A percentile compares a stretch with the other conserved stretches of the same genome.
phyloP scores from a whole-genome alignment of 2,888 invertebrate species.

The Drosophila niveifrons region DNA sequence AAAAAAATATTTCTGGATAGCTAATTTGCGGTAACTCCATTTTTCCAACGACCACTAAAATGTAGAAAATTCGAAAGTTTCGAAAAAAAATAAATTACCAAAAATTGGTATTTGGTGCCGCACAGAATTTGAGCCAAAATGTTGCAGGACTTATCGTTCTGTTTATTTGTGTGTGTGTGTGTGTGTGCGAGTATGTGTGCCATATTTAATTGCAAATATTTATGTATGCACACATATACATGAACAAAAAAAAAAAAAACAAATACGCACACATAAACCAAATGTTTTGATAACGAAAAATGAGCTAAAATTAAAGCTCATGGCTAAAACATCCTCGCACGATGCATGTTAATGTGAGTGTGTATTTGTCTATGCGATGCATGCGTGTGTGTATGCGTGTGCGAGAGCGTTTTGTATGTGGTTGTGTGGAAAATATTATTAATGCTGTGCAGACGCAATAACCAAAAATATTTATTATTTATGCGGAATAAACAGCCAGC shows the following conservation, averaged over 20 bases:
- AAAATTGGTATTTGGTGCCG: slow-evolving; percentile 6
- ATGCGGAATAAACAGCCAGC: slow-evolving; percentile 79
- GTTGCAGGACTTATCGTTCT: slow-evolving; percentile 21
- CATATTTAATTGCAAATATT: slow-evolving; percentile 80
- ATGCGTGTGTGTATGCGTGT: slow-evolving; percentile 1
- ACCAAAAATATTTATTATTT: slow-evolving; percentile 80
- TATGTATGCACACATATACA: slow-evolving; percentile 30
- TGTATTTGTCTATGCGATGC: slow-evolving; percentile 11
- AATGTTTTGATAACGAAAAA: slow-evolving; percentile 78
- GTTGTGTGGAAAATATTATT: slow-evolving; percentile 71
- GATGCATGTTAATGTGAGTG: slow-evolving; percentile 52
- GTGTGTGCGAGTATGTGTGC: slow-evolving; percentile 29
- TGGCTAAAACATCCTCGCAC: slow-evolving; percentile 53
- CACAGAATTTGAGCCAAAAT: slow-evolving; percentile 10
- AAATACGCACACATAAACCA: slow-evolving; percentile 60
- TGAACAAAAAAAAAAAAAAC: slow-evolving; percentile 54
- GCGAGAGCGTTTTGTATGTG: slow-evolving; percentile 4
- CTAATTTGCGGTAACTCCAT: slow-evolving; percentile 1
- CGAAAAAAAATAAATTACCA: neutral
- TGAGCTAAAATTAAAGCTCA: slow-evolving; percentile 78
- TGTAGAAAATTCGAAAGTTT: neutral
- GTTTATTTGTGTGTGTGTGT: slow-evolving; percentile 23
- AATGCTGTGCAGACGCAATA: slow-evolving; percentile 81
- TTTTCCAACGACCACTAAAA: neutral
- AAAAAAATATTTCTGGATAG: neutral